These are phyloP conservation scores for Plusia festucae DNA, from an alignment of 2,888 invertebrate genomes.

Conservation along the genomic window DNA sequence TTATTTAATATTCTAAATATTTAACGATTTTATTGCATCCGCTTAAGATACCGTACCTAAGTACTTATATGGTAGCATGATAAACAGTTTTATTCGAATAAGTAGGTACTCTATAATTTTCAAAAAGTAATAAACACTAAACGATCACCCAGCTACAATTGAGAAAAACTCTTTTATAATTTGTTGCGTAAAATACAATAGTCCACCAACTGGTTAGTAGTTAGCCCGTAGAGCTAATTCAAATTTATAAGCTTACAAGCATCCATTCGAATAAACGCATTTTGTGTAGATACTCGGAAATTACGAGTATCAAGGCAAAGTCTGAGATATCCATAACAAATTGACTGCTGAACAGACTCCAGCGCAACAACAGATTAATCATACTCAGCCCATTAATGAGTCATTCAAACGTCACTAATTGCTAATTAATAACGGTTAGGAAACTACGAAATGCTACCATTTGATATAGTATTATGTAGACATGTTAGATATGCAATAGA, in stretches of 20 bases:
- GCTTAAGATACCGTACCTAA: too few relatives aligned
- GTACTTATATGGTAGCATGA: too few relatives aligned
- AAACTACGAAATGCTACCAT: slow-evolving; percentile 81
- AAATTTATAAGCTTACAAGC: background rate
- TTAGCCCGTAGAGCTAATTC: background rate
- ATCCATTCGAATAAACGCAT: background rate
- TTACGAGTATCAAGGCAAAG: slow-evolving; percentile 16
- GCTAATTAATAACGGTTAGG: slow-evolving; percentile 78
- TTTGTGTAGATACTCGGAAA: background rate
- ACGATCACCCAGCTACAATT: too few relatives aligned
- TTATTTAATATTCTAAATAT: background rate
- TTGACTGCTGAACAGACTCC: slow-evolving; percentile 44
- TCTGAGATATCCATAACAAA: slow-evolving; percentile 38
- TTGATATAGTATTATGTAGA: slow-evolving; percentile 77
- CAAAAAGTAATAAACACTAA: too few relatives aligned
- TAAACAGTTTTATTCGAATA: too few relatives aligned
- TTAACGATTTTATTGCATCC: background rate
- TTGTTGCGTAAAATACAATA: too few relatives aligned
- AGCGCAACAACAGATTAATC: slow-evolving; percentile 59
- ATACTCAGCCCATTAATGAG: slow-evolving; percentile 61
- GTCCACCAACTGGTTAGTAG: background rate
- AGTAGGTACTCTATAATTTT: too few relatives aligned
- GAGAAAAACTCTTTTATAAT: background rate
- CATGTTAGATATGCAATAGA: slow-evolving; percentile 77
- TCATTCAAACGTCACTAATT: slow-evolving; percentile 69